Percentiles rank a stretch among this genome's conserved stretches.
phyloP scores from a whole-genome alignment of 2,888 invertebrate genomes.

The Sepiola atlantica region DNA sequence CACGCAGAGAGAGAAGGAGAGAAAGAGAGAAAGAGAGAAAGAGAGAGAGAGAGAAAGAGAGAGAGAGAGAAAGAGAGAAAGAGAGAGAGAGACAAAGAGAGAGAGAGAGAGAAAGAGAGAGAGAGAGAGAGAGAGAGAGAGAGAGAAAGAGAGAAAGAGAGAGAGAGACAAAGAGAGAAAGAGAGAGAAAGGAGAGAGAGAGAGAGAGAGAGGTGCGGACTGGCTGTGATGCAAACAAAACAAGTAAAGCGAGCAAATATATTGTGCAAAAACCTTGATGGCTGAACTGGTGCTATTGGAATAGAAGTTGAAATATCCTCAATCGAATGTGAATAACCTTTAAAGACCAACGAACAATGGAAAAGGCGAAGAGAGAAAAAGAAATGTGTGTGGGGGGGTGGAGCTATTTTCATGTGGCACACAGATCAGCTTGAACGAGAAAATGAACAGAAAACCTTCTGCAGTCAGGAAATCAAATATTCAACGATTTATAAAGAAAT shows the following conservation, averaged over 20 bases:
- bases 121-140: too few relatives aligned
- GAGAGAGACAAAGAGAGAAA: not conserved
- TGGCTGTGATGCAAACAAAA: not conserved
- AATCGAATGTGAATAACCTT: not conserved
- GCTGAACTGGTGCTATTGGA: not conserved
- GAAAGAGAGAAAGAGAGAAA: too few relatives aligned
- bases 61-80: too few relatives aligned
- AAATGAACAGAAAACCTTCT: not conserved
- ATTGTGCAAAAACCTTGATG: not conserved
- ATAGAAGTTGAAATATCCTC: not conserved
- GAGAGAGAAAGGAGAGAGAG: not conserved
- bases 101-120: too few relatives aligned
- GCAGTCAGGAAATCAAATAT: not conserved
- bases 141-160: not conserved
- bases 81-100: too few relatives aligned
- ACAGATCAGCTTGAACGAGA: not conserved
- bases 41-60: not conserved
- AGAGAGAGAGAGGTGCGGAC: too few relatives aligned
- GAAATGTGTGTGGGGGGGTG: not conserved
- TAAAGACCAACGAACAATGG: not conserved
- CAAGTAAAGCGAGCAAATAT: not conserved
- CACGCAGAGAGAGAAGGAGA: too few relatives aligned
- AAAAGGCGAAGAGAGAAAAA: not conserved
- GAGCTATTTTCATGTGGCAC: not conserved
- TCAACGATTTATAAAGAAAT: not conserved